Percentiles rank a stretch among this genome's conserved stretches.
Evolutionary conservation across 2,113 vertebrate species (phyloP).

Genomic region (Paramormyrops kingsleyae): DNA sequence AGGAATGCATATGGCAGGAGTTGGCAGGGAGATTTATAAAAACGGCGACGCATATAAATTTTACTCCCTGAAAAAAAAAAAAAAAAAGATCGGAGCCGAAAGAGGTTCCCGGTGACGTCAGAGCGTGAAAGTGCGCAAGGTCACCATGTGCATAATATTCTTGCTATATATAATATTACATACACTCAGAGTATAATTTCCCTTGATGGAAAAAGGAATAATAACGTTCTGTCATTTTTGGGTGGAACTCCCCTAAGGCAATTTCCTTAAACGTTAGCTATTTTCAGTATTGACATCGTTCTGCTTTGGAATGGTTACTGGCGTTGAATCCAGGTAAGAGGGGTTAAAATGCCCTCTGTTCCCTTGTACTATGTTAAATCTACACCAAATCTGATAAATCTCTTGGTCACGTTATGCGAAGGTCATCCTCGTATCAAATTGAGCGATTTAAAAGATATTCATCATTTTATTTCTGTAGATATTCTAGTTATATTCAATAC

Average conservation of each 20-base stretch:
- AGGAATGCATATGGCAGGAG: not conserved
- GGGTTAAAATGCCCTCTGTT: not conserved
- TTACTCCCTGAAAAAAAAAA: not conserved
- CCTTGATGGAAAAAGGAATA: not conserved
- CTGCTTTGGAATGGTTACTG: not conserved
- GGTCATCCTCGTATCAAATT: not conserved
- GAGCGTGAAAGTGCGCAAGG: not conserved
- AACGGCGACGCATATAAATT: not conserved
- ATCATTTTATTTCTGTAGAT: not conserved
- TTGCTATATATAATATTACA: not conserved
- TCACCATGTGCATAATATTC: not conserved
- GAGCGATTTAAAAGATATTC: not conserved
- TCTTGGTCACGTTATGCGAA: not conserved
- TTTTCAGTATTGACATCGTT: not conserved
- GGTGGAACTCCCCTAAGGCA: not conserved
- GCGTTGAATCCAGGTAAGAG: not conserved
- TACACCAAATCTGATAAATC: not conserved
- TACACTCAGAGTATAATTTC: not conserved
- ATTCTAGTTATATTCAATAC: not conserved
- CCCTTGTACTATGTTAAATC: not conserved
- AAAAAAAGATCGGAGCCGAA: not conserved
- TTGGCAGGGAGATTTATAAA: not conserved
- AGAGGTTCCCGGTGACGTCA: not conserved
- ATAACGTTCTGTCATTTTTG: slow-evolving; percentile 4
- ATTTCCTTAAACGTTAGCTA: not conserved